These are phyloP conservation scores for Callopanchax toddi DNA, from an alignment of 2,113 vertebrate species.

Conservation along the genomic window DNA sequence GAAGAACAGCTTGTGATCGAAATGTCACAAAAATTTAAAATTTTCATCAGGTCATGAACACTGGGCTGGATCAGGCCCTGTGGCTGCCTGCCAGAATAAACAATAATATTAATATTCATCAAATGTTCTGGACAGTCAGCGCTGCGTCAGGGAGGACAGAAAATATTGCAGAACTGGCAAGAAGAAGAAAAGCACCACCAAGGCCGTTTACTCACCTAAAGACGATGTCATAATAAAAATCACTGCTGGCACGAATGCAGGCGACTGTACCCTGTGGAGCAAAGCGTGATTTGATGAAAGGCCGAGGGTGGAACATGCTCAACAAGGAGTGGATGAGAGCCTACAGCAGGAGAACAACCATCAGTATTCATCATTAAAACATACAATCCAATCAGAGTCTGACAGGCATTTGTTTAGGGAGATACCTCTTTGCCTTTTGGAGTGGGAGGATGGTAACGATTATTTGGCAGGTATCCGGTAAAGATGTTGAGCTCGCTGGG, in stretches of 20 bases:
- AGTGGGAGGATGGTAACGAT: conserved; percentile 91
- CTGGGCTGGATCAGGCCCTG: not conserved
- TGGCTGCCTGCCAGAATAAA: conserved; percentile 22
- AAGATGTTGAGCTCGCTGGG: conserved; percentile 95
- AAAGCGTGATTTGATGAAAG: conserved; percentile 93
- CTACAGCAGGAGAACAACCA: conserved; percentile 61
- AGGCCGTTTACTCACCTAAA: conserved; percentile 84
- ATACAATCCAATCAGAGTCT: not conserved
- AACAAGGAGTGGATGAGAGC: conserved; percentile 90
- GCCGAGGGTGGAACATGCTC: conserved; percentile 94
- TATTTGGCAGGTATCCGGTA: conserved; percentile 95
- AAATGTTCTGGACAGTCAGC: conserved; percentile 8
- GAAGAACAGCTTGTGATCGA: not conserved
- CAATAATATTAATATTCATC: conserved; percentile 4
- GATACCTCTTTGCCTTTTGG: conserved; percentile 94
- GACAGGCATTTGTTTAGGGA: not conserved
- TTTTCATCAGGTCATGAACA: not conserved
- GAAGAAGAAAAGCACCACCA: not conserved
- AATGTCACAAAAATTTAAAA: not conserved
- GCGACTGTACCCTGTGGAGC: conserved; percentile 92
- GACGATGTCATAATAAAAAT: conserved; percentile 90
- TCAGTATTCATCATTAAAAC: not conserved
- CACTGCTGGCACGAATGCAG: conserved; percentile 87
- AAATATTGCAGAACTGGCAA: not conserved
- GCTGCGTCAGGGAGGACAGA: conserved; percentile 1